Evolutionary conservation across 2,113 vertebrate species (phyloP).

Genomic region (Chroicocephalus ridibundus): DNA sequence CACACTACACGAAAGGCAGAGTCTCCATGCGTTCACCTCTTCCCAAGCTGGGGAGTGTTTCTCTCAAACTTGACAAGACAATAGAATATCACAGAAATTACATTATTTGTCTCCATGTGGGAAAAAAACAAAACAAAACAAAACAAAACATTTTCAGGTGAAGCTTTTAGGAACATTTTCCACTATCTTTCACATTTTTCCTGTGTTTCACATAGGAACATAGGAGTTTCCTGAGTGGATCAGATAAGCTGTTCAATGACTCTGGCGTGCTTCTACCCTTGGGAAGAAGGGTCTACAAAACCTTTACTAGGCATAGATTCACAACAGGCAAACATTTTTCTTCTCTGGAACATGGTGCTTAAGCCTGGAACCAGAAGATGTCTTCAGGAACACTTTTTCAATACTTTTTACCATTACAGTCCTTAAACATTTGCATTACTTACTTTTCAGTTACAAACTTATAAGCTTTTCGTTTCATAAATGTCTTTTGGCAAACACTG

Average conservation of each 20-base stretch:
- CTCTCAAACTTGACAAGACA: not conserved
- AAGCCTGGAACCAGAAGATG: not conserved
- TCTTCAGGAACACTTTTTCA: not conserved
- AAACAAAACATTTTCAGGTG: not conserved
- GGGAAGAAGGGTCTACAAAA: not conserved
- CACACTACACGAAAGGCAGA: not conserved
- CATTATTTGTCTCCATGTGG: not conserved
- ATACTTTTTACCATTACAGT: not conserved
- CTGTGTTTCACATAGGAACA: not conserved
- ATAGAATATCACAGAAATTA: not conserved
- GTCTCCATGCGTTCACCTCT: not conserved
- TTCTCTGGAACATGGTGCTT: not conserved
- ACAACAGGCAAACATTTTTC: not conserved
- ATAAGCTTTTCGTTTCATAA: not conserved
- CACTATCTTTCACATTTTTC: not conserved
- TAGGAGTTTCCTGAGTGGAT: not conserved
- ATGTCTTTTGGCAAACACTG: not conserved
- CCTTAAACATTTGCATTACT: not conserved
- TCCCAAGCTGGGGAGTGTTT: not conserved
- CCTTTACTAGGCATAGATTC: not conserved
- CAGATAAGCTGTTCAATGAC: not conserved
- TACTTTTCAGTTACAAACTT: not conserved
- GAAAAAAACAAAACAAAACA: too few relatives aligned
- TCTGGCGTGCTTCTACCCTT: not conserved
- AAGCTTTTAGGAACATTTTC: not conserved